Percentiles rank a stretch among this genome's conserved stretches.
Evolutionary conservation across 2,797 vertebrate species (phyloP).

Genomic region (Gadopsis marmoratus): DNA sequence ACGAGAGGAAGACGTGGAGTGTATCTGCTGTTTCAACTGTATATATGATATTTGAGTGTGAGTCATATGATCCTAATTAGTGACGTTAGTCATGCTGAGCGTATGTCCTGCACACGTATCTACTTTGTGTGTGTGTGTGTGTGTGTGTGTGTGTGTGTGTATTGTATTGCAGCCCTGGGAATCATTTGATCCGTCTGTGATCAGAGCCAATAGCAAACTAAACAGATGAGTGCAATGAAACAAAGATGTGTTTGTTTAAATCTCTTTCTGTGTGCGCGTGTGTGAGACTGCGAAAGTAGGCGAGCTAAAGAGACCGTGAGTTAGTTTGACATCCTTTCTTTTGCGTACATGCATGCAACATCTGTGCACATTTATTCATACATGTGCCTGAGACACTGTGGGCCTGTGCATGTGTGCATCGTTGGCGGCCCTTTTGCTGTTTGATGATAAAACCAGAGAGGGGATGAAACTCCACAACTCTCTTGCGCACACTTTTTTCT

Average conservation of each 20-base stretch:
- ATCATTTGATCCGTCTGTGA: conserved; percentile 31
- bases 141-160: conserved; percentile 16
- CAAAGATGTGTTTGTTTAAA: conserved; percentile 61
- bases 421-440: conserved; percentile 1
- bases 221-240: conserved; percentile 50
- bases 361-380: conserved; percentile 39
- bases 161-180: conserved; percentile 2
- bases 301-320: neutral
- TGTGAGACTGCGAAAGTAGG: neutral
- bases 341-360: conserved; percentile 39
- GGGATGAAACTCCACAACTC: conserved; percentile 22
- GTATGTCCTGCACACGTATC: neutral
- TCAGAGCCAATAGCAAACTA: conserved; percentile 47
- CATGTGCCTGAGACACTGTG: conserved; percentile 11
- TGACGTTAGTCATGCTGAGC: neutral
- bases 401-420: conserved; percentile 11
- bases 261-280: conserved; percentile 10
- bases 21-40: neutral
- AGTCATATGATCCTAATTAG: neutral
- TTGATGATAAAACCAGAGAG: conserved; percentile 62
- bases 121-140: no score
- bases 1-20: neutral
- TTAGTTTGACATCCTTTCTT: conserved; percentile 26
- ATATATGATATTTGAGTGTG: neutral
- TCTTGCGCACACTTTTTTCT: neutral